phyloP scores from a whole-genome alignment of 37 sponge, comb jelly and placozoan genomes.

The Spongilla lacustris region DNA sequence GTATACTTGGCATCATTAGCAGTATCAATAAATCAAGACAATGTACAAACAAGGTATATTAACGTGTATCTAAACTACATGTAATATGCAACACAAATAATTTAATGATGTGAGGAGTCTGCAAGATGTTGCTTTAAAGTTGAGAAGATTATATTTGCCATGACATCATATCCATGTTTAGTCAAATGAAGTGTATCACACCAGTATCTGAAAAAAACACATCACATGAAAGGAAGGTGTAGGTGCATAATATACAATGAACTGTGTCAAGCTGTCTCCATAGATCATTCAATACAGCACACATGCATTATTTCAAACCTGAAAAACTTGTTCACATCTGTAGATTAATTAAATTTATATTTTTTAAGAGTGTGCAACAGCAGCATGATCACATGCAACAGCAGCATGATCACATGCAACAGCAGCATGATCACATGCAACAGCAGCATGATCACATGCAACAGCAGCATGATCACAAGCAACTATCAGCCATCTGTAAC shows the following conservation, averaged over 20 bases:
- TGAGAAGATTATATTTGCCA: conserved; percentile 37
- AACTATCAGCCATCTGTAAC: neutral
- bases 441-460: too few relatives aligned
- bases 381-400: too few relatives aligned
- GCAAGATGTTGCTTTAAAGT: conserved; percentile 15
- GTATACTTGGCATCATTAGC: too few relatives aligned
- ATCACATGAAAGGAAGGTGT: neutral
- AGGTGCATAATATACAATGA: neutral
- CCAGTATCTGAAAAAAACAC: conserved; percentile 11
- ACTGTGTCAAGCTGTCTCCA: neutral
- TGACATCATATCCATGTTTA: conserved; percentile 31
- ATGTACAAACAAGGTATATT: too few relatives aligned
- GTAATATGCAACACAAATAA: too few relatives aligned
- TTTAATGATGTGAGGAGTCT: neutral
- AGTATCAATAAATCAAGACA: too few relatives aligned
- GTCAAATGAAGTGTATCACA: conserved; percentile 32
- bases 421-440: too few relatives aligned
- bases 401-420: too few relatives aligned
- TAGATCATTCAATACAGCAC: neutral
- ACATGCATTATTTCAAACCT: neutral
- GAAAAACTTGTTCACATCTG: neutral
- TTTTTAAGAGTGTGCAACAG: too few relatives aligned
- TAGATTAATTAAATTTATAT: too few relatives aligned
- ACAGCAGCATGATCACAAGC: too few relatives aligned
- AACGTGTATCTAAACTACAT: too few relatives aligned